Percentiles rank a stretch among this genome's conserved stretches.
phyloP scores from a whole-genome alignment of 2,888 invertebrate species.

The Euzetes globulus region DNA sequence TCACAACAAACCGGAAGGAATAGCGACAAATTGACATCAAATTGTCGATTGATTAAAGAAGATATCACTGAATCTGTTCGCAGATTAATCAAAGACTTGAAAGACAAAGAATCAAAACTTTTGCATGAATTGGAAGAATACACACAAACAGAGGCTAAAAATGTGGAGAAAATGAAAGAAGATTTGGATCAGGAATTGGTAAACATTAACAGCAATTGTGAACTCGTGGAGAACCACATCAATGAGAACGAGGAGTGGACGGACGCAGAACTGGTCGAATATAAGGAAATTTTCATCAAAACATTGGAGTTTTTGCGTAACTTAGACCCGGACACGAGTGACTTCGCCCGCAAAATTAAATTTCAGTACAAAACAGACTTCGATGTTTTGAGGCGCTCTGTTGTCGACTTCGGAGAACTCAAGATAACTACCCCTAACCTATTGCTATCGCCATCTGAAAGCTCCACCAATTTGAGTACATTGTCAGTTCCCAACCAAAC shows the following conservation, averaged over 20 bases:
- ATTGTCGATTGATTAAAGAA: constrained; percentile 79
- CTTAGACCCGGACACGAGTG: constrained; percentile 83
- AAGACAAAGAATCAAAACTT: constrained; percentile 56
- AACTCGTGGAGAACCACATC: constrained; percentile 89
- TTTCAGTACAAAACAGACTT: constrained; percentile 86
- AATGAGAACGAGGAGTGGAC: constrained; percentile 39
- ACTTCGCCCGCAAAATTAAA: constrained; percentile 64
- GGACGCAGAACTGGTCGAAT: constrained; percentile 57
- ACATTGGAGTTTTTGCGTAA: constrained; percentile 88
- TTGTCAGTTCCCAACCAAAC: constrained; percentile 35
- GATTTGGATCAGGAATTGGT: constrained; percentile 88
- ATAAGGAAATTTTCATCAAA: constrained; percentile 90
- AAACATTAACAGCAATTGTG: constrained; percentile 93
- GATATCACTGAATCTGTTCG: constrained; percentile 80
- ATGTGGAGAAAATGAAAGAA: constrained; percentile 76
- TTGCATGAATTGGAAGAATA: constrained; percentile 68
- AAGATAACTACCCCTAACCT: constrained; percentile 59
- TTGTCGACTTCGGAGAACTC: constrained; percentile 81
- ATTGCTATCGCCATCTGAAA: constrained; percentile 37
- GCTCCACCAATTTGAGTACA: constrained; percentile 23
- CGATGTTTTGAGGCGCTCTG: constrained; percentile 76
- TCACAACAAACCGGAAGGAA: constrained; percentile 70
- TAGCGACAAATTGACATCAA: constrained; percentile 74
- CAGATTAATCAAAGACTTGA: constrained; percentile 46
- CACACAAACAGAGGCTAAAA: constrained; percentile 74